Percentiles rank a stretch among this genome's conserved stretches.
phyloP scores from a whole-genome alignment of 1,140 invertebrate species.

The Drosophila chauvacae region DNA sequence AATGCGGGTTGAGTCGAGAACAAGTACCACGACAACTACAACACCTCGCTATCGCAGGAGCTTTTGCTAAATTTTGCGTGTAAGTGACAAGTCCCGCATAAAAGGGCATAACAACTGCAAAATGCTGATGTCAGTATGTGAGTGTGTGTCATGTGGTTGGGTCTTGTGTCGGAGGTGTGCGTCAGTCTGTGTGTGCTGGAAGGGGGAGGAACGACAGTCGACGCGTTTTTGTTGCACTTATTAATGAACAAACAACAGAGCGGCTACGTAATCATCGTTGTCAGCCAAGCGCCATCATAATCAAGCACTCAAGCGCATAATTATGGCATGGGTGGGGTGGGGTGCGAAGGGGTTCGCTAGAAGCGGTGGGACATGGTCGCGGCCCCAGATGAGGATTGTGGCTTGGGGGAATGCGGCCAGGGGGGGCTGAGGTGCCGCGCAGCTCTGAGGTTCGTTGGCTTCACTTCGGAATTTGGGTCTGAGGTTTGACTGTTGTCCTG shows the following conservation, averaged over 20 bases:
- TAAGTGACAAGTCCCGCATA: slow-evolving; percentile 78
- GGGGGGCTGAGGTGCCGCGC: slow-evolving; percentile 40
- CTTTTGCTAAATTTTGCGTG: slow-evolving; percentile 81
- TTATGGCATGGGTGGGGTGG: slow-evolving; percentile 53
- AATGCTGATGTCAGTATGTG: slow-evolving; percentile 46
- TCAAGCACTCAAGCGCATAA: slow-evolving; percentile 74
- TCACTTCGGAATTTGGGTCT: slow-evolving; percentile 39
- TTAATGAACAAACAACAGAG: slow-evolving; percentile 79
- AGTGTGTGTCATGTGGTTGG: slow-evolving; percentile 21
- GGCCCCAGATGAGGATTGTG: slow-evolving; percentile 12
- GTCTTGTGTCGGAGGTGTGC: slow-evolving; percentile 5
- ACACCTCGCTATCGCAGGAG: slow-evolving; percentile 75
- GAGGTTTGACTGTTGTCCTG: slow-evolving; percentile 45
- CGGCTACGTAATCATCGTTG: slow-evolving; percentile 77
- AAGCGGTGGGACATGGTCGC: slow-evolving; percentile 1
- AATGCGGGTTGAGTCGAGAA: slow-evolving; percentile 54
- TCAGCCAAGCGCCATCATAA: slow-evolving; percentile 70
- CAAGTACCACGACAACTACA: slow-evolving; percentile 39
- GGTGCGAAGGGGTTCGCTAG: neutral
- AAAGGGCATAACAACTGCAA: slow-evolving; percentile 63
- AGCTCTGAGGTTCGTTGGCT: slow-evolving; percentile 37
- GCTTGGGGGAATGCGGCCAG: slow-evolving; percentile 9
- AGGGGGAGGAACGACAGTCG: slow-evolving; percentile 1
- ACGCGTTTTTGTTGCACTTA: slow-evolving; percentile 79
- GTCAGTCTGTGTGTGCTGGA: neutral